phyloP scores from a whole-genome alignment of 2,113 vertebrate genomes.

The Pelvicachromis taeniatus region DNA sequence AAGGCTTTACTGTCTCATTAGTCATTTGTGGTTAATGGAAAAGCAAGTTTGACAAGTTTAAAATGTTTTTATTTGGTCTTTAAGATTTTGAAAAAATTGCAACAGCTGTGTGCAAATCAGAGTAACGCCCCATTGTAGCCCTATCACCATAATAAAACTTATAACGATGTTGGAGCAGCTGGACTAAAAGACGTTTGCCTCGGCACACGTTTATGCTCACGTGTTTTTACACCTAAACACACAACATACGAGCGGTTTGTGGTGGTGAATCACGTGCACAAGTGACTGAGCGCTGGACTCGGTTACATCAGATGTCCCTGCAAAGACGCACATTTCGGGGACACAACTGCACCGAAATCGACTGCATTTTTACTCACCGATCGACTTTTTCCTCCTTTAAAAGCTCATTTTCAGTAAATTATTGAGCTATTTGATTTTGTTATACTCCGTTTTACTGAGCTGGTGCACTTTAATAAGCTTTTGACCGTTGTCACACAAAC shows the following conservation, averaged over 20 bases:
- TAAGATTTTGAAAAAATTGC: neutral
- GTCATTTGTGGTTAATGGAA: neutral
- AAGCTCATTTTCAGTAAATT: accelerated
- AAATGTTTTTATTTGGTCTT: neutral
- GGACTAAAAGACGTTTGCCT: neutral
- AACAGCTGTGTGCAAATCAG: neutral
- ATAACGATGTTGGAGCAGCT: too few relatives aligned
- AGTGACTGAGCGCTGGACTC: neutral
- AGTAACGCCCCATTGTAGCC: neutral
- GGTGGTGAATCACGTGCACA: neutral
- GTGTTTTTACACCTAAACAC: neutral
- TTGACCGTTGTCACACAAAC: neutral
- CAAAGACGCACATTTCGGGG: neutral
- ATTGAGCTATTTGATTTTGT: neutral
- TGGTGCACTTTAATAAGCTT: neutral
- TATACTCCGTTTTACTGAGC: neutral
- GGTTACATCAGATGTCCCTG: neutral
- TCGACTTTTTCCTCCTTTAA: accelerated
- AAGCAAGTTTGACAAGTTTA: neutral
- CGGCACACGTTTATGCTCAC: neutral
- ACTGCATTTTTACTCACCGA: neutral
- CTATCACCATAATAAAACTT: too few relatives aligned
- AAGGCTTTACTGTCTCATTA: neutral
- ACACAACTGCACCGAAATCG: too few relatives aligned
- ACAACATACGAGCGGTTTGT: neutral